These are phyloP conservation scores for Pseudococcus viburni DNA, from an alignment of 2,888 invertebrate species.

Conservation along the genomic window DNA sequence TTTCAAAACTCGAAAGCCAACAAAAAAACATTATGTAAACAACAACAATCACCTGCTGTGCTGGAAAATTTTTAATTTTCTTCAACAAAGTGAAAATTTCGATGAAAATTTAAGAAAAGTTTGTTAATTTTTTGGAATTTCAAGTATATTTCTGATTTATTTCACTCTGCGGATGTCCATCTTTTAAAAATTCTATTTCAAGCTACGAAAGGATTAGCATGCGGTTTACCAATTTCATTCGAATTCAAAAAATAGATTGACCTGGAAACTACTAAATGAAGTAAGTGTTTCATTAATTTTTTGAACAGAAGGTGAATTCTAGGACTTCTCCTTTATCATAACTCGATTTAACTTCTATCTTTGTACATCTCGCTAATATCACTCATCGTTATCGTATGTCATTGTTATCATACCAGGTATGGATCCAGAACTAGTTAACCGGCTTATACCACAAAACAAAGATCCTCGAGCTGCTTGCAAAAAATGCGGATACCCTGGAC, in stretches of 20 bases:
- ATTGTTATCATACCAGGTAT: neutral
- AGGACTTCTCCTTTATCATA: neutral
- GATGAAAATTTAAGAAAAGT: neutral
- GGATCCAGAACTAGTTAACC: slow-evolving; percentile 52
- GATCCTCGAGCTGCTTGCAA: slow-evolving; percentile 84
- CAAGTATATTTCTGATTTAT: neutral
- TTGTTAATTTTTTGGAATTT: neutral
- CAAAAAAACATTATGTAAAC: neutral
- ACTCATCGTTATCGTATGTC: neutral
- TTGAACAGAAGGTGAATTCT: neutral
- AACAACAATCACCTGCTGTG: neutral
- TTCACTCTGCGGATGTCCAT: neutral
- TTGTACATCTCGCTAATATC: neutral
- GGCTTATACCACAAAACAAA: slow-evolving; percentile 55
- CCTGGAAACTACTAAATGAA: neutral
- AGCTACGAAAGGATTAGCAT: neutral
- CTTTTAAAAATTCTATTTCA: neutral
- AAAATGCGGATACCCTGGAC: slow-evolving; percentile 96
- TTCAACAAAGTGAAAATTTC: neutral
- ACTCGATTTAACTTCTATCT: neutral
- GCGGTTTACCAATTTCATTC: neutral
- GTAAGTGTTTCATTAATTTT: slow-evolving; percentile 1
- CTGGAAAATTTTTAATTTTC: neutral
- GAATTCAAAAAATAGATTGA: neutral
- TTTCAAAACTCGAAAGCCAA: neutral